Base-by-base conservation (phyloP, 2,888 invertebrate genomes). In the Epinotia ramella region DNA sequence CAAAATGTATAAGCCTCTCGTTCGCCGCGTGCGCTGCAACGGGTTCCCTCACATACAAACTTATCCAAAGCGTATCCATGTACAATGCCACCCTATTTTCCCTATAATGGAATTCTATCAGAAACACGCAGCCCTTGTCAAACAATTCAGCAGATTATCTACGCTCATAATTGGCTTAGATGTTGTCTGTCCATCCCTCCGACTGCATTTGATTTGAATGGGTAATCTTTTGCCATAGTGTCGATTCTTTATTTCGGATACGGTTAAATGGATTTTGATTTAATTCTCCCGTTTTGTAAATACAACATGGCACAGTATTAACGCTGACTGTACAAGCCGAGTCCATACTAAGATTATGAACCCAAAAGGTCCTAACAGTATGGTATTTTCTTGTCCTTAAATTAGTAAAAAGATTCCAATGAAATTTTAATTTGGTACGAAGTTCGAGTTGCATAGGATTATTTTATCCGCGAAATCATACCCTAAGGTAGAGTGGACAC, bases 121-220 rank as follows among this genome's bases (percentile, higher is more conserved):
- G 82, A 87, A 86, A 84, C 86, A 88, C 82, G 82, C 84, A 83
- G 86, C 86, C 87, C 85, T 85, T 80, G 76, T 73, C 77, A 80
- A 86, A 87, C 88, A 90, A 90, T 87, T 81, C 81, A 86, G 89
- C 81, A 86, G 89, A 91, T 92, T 92, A 91, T 88, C 88, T 86
- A 89, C 87, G 89, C 85, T 83, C 86, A 87, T 91, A 92, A 92
- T 93, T 91, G 92, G 91, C 90, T 92, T 90, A 90, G 84, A 87
- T 86, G 84, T 82, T 87, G 87, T 88, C 86, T 86, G 85, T 84
- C 82, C 78, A 82, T 83, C 77, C 78, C 81, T 84, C 86, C 84
- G 84, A 80, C 80, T 69, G 78, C 80, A 59, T 87, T 87, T 88
- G 89, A 88, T 88, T 88, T 88, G 84, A 86, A 88, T 88, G 82